Percentiles rank a stretch among this genome's conserved stretches.
These are phyloP conservation scores for Chouioia cunea DNA, from an alignment of 2,888 invertebrate genomes.

Conservation along the genomic window DNA sequence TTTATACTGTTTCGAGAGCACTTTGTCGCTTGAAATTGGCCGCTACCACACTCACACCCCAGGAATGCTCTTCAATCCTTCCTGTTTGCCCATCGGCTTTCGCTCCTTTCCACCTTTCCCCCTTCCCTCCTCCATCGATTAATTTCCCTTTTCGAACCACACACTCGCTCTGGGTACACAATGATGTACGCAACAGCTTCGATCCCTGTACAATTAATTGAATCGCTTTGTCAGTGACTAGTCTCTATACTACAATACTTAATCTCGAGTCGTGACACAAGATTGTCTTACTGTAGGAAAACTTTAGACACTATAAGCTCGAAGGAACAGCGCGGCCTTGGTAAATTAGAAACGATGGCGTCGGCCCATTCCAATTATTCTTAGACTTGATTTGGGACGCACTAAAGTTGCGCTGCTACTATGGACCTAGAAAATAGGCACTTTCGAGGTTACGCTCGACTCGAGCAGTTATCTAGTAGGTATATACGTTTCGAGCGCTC, in stretches of 20 bases:
- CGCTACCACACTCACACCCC: too few relatives aligned
- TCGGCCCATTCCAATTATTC: slow-evolving; percentile 15
- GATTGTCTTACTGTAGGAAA: slow-evolving; percentile 3
- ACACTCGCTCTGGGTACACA: too few relatives aligned
- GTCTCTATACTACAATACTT: neutral
- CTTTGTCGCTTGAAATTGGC: too few relatives aligned
- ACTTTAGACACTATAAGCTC: slow-evolving; percentile 19
- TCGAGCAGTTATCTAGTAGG: slow-evolving; percentile 12
- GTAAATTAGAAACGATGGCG: slow-evolving; percentile 37
- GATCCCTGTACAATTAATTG: too few relatives aligned
- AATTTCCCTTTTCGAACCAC: too few relatives aligned
- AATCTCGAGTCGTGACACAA: slow-evolving; percentile 18
- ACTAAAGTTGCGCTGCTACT: slow-evolving; percentile 1
- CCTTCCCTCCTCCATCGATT: too few relatives aligned
- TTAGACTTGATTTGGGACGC: slow-evolving; percentile 27
- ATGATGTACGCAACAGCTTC: too few relatives aligned
- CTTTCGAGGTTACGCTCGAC: slow-evolving; percentile 18
- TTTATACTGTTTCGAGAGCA: neutral
- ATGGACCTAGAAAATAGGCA: slow-evolving; percentile 30
- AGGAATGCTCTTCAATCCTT: too few relatives aligned
- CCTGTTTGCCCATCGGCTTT: too few relatives aligned
- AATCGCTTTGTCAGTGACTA: slow-evolving; percentile 2
- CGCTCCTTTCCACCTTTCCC: too few relatives aligned
- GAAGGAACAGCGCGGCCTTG: slow-evolving; percentile 2
- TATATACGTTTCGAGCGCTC: neutral